Evolutionary conservation across 92 coral and sea anemone species (phyloP), one percentile per base, ranked within the genome.

Genomic region (Porites rus): DNA sequence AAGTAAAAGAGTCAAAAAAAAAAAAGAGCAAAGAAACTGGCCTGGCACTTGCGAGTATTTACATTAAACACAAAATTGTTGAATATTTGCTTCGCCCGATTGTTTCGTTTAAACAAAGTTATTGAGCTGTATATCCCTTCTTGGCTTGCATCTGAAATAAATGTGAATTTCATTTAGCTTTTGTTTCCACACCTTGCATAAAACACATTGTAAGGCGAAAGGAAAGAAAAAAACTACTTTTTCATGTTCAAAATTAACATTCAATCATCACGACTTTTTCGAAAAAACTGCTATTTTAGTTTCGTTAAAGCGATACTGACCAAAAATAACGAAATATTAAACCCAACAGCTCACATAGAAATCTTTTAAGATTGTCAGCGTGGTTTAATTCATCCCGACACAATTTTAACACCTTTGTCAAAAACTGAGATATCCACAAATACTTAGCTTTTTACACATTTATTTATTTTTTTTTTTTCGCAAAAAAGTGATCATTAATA

Each of bases 91-190:
- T 78, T 16, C 19, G 14, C 51, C 52, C 20, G 74, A 20, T 56
- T 54, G 25, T 38, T 28, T 21, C 21, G 21, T 51, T 75, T 54
- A 70, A 81, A 81, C 86, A 69, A 69, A 25, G 72, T 78, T 9
- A 18, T 14, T 25, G 14, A 11, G 65, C 14, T 58, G 86, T 81
- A 69, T 70, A 38, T 69, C 46, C 25, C 31, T 70, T 28, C 77
- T 56, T 69, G 67, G 66, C 8, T 25, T 8, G n/a, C 72, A 0
- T 53, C 51, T 52, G 19, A 69, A 51, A 24, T 54, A 69, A 69
- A 76, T 58, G 19, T 67, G 62, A 54, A 69, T 53, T 10, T 31
- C 20, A 51, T 56, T 54, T 10, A 60, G 1, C 68, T 19, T 3
- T 69, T 81, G 77, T 61, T 28, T 28, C 12, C 58, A 25, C 17